Conservation (phyloP, 2,797 vertebrate species). For the Dendrocincla fuliginosa region DNA sequence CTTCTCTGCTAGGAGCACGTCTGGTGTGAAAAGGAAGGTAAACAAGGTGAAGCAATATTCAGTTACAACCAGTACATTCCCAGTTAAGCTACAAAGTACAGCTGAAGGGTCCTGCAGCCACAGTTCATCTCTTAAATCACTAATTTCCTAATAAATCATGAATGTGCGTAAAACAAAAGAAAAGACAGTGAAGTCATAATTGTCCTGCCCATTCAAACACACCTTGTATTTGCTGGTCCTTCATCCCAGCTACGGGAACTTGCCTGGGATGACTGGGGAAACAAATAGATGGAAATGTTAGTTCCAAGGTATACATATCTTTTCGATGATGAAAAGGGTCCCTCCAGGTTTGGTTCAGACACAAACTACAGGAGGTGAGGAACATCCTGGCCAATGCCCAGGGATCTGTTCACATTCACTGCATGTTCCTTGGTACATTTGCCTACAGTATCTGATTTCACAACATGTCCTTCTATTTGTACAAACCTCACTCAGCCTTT, state of each 20-base stretch:
- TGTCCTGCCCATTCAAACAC: neutral
- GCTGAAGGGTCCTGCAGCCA: neutral
- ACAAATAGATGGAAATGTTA: neutral
- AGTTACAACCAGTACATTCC: neutral
- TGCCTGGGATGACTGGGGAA: neutral
- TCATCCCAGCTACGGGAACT: neutral
- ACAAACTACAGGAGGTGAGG: neutral
- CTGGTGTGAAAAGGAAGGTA: neutral
- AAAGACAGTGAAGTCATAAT: fast-evolving
- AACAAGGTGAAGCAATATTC: neutral
- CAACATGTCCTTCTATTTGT: neutral
- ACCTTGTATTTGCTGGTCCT: neutral
- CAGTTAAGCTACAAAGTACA: neutral
- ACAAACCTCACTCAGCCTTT: neutral
- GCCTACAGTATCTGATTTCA: neutral
- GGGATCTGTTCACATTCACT: neutral
- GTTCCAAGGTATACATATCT: neutral
- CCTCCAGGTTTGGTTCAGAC: neutral
- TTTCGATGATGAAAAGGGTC: neutral
- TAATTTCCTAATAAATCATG: neutral
- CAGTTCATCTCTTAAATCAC: neutral
- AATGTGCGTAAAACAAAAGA: neutral
- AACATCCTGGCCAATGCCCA: neutral
- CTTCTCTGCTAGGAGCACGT: neutral
- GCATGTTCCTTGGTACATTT: neutral